Percentiles rank a stretch among this genome's conserved stretches.
These are phyloP conservation scores for Probosciger aterrimus DNA, from an alignment of 2,113 vertebrate species.

Conservation along the genomic window DNA sequence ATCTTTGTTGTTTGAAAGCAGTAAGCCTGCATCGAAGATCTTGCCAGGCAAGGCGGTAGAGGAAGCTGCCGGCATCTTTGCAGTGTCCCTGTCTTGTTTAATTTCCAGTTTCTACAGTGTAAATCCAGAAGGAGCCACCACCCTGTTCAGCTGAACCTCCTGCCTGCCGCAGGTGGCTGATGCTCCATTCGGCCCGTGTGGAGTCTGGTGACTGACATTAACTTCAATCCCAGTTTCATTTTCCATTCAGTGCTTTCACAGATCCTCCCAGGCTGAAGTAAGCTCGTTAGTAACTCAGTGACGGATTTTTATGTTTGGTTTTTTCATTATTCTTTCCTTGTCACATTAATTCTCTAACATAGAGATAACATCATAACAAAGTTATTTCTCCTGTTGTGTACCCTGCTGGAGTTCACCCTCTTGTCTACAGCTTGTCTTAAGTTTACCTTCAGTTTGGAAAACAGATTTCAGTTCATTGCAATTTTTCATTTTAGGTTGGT, in stretches of 20 bases:
- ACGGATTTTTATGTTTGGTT: accelerated
- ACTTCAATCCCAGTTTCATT: accelerated
- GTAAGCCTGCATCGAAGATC: neutral
- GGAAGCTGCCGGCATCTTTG: neutral
- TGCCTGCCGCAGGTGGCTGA: neutral
- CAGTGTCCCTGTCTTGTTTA: neutral
- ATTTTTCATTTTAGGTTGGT: neutral
- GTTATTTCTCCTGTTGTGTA: accelerated
- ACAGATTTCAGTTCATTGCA: neutral
- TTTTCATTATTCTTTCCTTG: neutral
- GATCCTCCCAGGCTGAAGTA: neutral
- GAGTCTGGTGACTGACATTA: accelerated
- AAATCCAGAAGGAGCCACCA: neutral
- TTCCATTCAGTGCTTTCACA: neutral
- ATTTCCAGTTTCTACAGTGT: accelerated
- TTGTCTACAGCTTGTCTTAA: neutral
- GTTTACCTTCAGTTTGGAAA: neutral
- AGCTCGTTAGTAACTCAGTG: neutral
- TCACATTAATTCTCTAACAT: neutral
- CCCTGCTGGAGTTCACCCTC: neutral
- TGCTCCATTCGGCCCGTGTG: accelerated
- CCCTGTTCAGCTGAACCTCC: neutral
- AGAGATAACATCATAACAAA: neutral
- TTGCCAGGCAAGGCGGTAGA: neutral
- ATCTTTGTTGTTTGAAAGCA: too few relatives aligned